Evolutionary conservation across 2,888 invertebrate genomes (phyloP).

Genomic region (Phengaris alcon): DNA sequence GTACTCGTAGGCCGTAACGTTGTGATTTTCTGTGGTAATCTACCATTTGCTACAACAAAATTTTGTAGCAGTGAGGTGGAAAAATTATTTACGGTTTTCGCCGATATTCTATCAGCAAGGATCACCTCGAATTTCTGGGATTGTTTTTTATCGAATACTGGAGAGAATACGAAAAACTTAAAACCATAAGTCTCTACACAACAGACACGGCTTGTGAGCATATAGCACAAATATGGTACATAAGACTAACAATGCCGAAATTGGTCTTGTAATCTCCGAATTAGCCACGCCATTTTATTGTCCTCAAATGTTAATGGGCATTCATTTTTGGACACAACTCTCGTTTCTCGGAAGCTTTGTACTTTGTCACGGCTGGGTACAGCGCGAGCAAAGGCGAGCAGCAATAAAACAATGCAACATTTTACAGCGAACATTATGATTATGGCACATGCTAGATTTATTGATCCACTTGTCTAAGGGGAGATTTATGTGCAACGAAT

Average conservation of each 20-base stretch:
- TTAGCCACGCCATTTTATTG: slow-evolving; percentile 15
- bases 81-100: neutral
- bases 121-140: neutral
- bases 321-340: slow-evolving; percentile 19
- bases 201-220: slow-evolving; percentile 14
- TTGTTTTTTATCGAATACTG: neutral
- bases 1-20: neutral
- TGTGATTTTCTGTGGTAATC: neutral
- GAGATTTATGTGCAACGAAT: neutral
- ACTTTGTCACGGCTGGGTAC: slow-evolving; percentile 14
- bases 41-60: neutral
- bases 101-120: neutral
- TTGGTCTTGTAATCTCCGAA: slow-evolving; percentile 14
- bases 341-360: slow-evolving; percentile 20
- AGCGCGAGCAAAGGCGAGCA: neutral
- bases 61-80: neutral
- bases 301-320: slow-evolving; percentile 13
- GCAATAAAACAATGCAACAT: slow-evolving; percentile 8
- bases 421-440: slow-evolving; percentile 6
- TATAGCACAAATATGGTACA: slow-evolving; percentile 3
- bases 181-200: neutral
- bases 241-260: slow-evolving; percentile 15
- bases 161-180: neutral
- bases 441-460: neutral
- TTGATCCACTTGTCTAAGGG: neutral